These are phyloP conservation scores for Littorina saxatilis DNA, from an alignment of 1,140 invertebrate genomes.

Conservation along the genomic window DNA sequence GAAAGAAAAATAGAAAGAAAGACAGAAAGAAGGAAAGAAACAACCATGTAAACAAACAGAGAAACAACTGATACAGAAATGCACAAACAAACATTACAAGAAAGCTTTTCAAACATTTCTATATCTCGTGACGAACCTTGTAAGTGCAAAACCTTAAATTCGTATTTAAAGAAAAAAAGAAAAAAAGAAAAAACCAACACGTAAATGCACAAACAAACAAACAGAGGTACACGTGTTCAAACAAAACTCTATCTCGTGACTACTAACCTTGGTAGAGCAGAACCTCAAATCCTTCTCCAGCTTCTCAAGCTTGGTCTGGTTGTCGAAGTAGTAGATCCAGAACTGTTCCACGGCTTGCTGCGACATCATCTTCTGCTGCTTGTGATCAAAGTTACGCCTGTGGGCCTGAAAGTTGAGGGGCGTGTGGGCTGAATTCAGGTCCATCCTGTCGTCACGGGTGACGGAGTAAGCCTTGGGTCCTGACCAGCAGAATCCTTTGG, in stretches of 20 bases:
- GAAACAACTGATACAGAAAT: no score
- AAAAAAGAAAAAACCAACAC: not conserved
- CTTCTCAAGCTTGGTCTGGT: constrained; percentile 2
- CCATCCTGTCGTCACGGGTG: constrained; percentile 20
- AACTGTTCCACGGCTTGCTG: constrained; percentile 21
- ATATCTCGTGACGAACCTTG: no score
- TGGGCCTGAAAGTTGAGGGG: constrained; percentile 6
- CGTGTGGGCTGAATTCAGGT: constrained; percentile 9
- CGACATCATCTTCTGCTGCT: constrained; percentile 12
- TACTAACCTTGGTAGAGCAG: constrained; percentile 23
- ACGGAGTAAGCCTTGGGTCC: constrained; percentile 51
- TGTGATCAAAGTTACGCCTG: not conserved
- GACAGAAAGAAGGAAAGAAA: no score
- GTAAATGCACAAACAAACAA: not conserved
- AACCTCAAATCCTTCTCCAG: constrained; percentile 27
- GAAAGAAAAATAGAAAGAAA: no score
- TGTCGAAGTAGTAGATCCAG: constrained; percentile 24
- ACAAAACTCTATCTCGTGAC: not conserved
- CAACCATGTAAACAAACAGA: no score
- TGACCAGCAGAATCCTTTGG: constrained; percentile 52
- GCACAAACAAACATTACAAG: no score
- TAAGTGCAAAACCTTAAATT: no score
- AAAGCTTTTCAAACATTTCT: no score
- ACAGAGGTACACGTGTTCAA: not conserved
- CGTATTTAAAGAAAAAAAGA: not conserved